Conservation (phyloP, 2,113 vertebrate genomes). For the Actenoides hombroni region DNA sequence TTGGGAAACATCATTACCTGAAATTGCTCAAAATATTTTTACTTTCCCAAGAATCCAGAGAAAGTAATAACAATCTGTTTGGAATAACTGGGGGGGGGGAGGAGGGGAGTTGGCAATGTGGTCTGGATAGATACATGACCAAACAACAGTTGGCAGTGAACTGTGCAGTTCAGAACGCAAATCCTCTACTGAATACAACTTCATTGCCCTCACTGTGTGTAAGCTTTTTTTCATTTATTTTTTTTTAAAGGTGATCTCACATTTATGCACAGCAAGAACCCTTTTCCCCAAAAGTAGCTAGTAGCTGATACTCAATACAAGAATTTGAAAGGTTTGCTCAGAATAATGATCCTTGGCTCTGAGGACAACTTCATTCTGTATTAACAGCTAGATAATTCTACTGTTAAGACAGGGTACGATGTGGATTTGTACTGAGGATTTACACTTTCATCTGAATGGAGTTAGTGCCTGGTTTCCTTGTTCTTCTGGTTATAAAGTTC, state of each 20-base stretch:
- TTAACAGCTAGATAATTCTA: neutral
- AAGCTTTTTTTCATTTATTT: neutral
- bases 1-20: conserved; percentile 49
- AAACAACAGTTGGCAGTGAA: conserved; percentile 25
- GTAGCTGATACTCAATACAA: neutral
- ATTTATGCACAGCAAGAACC: neutral
- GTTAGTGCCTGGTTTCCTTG: neutral
- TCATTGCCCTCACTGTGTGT: neutral
- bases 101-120: neutral
- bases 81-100: neutral
- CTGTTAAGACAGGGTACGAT: neutral
- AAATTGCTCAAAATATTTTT: conserved; percentile 37
- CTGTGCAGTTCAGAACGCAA: conserved; percentile 38
- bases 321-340: neutral
- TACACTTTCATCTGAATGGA: neutral
- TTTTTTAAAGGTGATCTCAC: conserved; percentile 27
- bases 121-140: conserved; percentile 18
- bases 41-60: neutral
- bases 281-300: neutral
- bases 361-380: neutral
- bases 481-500: neutral
- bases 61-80: neutral
- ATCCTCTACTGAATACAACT: conserved; percentile 6
- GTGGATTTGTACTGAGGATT: neutral
- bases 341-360: neutral